A percentile compares a stretch with the other conserved stretches of the same genome.
Conservation (phyloP, 2,797 vertebrate genomes). For the Oreochromis grahami region DNA sequence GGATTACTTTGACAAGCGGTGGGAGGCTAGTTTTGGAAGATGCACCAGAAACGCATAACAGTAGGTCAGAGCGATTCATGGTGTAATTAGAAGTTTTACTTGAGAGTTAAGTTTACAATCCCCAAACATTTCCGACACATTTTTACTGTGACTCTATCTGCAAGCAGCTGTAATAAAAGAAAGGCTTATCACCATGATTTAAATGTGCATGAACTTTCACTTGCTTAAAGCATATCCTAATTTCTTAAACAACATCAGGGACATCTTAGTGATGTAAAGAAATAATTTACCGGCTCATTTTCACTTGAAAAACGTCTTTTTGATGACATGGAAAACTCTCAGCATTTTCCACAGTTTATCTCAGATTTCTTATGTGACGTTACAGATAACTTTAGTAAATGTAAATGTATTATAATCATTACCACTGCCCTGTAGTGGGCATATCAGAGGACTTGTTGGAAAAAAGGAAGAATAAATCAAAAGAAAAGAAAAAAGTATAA, state of each 20-base stretch:
- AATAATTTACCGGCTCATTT: not conserved
- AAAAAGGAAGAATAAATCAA: not conserved
- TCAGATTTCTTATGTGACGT: not conserved
- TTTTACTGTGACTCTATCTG: not conserved
- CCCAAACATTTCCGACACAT: not conserved
- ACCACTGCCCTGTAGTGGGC: not conserved
- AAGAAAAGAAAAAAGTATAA: not conserved
- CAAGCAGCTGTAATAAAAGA: not conserved
- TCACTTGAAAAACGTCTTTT: not conserved
- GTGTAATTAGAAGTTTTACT: not conserved
- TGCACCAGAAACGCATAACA: not conserved
- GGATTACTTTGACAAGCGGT: not conserved
- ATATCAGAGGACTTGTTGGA: not conserved
- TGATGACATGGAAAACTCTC: not conserved
- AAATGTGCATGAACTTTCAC: not conserved
- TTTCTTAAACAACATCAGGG: not conserved
- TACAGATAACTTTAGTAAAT: not conserved
- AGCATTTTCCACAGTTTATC: not conserved
- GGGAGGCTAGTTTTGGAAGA: not conserved
- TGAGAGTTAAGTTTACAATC: not conserved
- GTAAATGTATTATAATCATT: not conserved
- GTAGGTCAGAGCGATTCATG: not conserved
- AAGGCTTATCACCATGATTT: not conserved
- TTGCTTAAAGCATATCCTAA: not conserved
- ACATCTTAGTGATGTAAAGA: not conserved